Base-by-base conservation (phyloP, 2,888 invertebrate species). In the Gymnocheta viridis region DNA sequence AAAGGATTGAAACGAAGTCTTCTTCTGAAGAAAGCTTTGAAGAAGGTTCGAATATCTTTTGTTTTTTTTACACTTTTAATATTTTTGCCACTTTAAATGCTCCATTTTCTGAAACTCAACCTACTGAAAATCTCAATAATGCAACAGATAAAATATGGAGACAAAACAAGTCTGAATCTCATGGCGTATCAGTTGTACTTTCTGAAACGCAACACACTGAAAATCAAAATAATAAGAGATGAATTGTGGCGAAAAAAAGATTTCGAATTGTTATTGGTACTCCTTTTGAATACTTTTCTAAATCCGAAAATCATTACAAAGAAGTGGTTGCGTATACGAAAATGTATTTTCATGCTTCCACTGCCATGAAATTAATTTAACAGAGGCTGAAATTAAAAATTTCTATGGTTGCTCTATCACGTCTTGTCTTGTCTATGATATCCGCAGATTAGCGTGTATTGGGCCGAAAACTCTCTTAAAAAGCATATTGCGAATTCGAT, bases 261-360 rank as follows among this genome's bases (percentile, higher is more conserved):
- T 12, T 29, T n/a, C n/a, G 2, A 54, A 29, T n/a, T 0, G 7
- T n/a, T n/a, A n/a, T n/a, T 54, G 29, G n/a, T 29, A 54, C n/a
- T 14, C 12, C 51, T 27, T 54, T 54, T 27, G n/a, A n/a, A 29
- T 29, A 29, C n/a, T 54, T 54, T 54, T 56, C 32, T 56, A 58
- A 32, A 32, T 32, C 32, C 7, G 10, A 17, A 32, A 17, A 19
- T 32, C 32, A 58, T 29, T 32, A 32, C 4, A 19, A 58, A 19
- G 32, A 58, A 14, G 32, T 58, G 14, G 17, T 56, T 56, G n/a
- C 32, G 56, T 32, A 56, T 56, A 56, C 32, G 14, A 56, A 56
- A 56, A 32, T 56, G 17, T 56, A 56, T 12, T n/a, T n/a, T n/a
- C n/a, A n/a, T 12, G 47, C 1, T 51, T 4, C 12, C 51, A 12